A percentile compares a stretch with the other conserved stretches of the same genome.
These are phyloP conservation scores for Drosophila mercatorum DNA, from an alignment of 2,888 invertebrate species.

Conservation along the genomic window DNA sequence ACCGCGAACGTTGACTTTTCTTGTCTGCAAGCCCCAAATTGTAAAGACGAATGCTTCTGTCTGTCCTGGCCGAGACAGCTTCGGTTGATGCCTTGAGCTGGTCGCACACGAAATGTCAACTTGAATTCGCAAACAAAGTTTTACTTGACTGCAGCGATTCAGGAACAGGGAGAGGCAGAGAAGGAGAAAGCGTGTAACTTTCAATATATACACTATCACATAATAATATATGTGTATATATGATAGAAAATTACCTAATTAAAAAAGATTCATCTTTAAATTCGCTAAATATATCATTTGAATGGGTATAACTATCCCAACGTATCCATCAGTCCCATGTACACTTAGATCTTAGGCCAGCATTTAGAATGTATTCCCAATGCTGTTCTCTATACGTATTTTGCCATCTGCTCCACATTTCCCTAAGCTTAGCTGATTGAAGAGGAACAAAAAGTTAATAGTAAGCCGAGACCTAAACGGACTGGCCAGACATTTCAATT, in stretches of 20 bases:
- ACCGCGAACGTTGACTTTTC: slow-evolving; percentile 41
- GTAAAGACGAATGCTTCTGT: slow-evolving; percentile 7
- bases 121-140: slow-evolving; percentile 36
- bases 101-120: slow-evolving; percentile 38
- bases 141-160: not conserved
- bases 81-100: slow-evolving; percentile 13
- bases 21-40: slow-evolving; percentile 25
- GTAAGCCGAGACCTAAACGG: slow-evolving; percentile 16
- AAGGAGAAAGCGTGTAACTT: not conserved
- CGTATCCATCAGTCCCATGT: too few relatives aligned
- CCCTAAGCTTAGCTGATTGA: slow-evolving; percentile 16
- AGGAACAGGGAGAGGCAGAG: not conserved
- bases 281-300: too few relatives aligned
- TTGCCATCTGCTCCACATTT: slow-evolving; percentile 14
- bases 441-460: slow-evolving; percentile 25
- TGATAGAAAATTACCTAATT: too few relatives aligned
- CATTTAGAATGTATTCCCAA: not conserved
- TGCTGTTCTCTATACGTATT: not conserved
- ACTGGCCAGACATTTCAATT: slow-evolving; percentile 39
- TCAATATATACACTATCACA: too few relatives aligned
- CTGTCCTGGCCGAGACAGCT: not conserved
- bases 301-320: too few relatives aligned
- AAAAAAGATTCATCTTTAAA: too few relatives aligned
- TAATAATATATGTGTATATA: too few relatives aligned
- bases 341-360: slow-evolving; percentile 4